Evolutionary conservation across 1,140 invertebrate species (phyloP).

Genomic region (Drosophila tsacasi): DNA sequence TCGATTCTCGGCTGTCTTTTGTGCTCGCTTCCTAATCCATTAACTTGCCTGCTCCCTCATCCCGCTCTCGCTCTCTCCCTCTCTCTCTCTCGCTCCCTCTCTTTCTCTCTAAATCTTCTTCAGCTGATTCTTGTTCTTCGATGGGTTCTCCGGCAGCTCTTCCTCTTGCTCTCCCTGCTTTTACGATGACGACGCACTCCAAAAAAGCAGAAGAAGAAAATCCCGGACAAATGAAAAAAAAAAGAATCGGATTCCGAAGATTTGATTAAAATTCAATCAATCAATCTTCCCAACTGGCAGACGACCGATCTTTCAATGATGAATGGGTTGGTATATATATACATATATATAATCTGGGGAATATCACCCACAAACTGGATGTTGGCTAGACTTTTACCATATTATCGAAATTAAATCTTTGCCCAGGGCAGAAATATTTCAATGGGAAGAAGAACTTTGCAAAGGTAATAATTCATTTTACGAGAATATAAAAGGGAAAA

Average conservation of each 20-base stretch:
- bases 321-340: conserved; percentile 14
- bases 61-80: background rate
- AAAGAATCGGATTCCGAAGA: conserved; percentile 23
- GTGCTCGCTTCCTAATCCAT: conserved; percentile 60
- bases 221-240: conserved; percentile 13
- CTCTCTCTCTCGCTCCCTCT: background rate
- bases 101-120: conserved; percentile 10
- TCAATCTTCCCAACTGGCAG: conserved; percentile 32
- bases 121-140: conserved; percentile 3
- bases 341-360: background rate
- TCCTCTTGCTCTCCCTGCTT: conserved; percentile 1
- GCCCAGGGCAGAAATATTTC: background rate
- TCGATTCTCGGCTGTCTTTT: conserved; percentile 42
- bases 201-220: conserved; percentile 10
- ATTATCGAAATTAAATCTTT: background rate
- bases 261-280: conserved; percentile 50
- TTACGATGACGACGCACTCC: conserved; percentile 51
- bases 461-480: background rate
- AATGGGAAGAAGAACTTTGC: background rate
- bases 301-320: conserved; percentile 34
- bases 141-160: conserved; percentile 24
- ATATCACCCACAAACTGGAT: conserved; percentile 5
- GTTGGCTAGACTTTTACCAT: background rate
- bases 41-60: conserved; percentile 40
- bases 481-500: background rate